Base-by-base conservation (phyloP, 2,888 invertebrate species). In the Drosophila melanocephala region DNA sequence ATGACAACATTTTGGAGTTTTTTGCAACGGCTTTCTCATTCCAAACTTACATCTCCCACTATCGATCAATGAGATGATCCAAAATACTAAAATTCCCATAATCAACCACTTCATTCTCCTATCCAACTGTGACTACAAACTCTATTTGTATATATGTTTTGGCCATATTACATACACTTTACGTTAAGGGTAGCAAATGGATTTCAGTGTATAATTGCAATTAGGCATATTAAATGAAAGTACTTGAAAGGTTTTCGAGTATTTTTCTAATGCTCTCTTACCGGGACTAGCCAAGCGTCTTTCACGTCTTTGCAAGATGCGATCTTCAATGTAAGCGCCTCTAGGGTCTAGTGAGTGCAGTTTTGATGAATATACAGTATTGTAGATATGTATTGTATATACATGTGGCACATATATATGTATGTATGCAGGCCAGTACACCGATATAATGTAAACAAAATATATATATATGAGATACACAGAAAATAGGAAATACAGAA, bases 301-400 rank as follows among this genome's bases (percentile, higher is more conserved):
- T 82, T 93, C 93, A 80, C 93, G 93, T 88, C 93, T 92, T 89
- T 93, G 93, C 77, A 93, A 84, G 68, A 93, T 93, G 69, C 93
- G 93, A 84, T 93, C 93, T 91, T 93, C 92, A 58, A 93, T 93
- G 87, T 93, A 93, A 84, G 81, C 81, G 80, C 93, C 93, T 65
- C 75, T 89, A 74, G 93, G 90, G 75, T 87, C 87, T 87, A 76
- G 74, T 83, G 83, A 75, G 77, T 73, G 69, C 70, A 74, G 57
- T 75, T 80, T 47, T 80, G 33, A 56, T 72, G 72, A 42, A 55
- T 61, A 53, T 61, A 58, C 58, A 50, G 50, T 53, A 61, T 33
- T 28, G 53, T 53, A 71, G 58, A 63, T 75, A 75, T 79, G 72
- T 69, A 67, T 57, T 64, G 53, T 53, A 58, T 47, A 69, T 63